Base-by-base conservation (phyloP, 2,797 vertebrate genomes). In the Eulemur mongoz region DNA sequence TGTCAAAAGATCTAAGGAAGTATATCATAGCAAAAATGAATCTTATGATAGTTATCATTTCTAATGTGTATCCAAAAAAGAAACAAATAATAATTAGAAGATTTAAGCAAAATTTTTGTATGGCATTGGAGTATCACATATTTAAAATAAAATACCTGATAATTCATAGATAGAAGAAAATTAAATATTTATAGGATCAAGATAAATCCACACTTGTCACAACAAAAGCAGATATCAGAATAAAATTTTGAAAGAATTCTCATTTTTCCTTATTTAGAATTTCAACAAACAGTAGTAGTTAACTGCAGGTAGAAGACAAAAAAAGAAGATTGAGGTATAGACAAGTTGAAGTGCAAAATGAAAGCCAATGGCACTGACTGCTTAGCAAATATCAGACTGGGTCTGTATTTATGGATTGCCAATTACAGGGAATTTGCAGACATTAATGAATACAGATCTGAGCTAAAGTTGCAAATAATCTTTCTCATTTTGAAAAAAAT, bases 151-250 rank as follows among this genome's bases (percentile, higher is more conserved):
- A 80, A 23, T 2, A 27, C 15, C 27, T 59, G 43, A 79, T 54
- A 88, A 91, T 52, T 57, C 69, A 67, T 54, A 12, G 73, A 40
- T 14, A 94, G 59, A 38, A 83, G 35, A 32, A 96, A 95, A 80
- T 65, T 10, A 25, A 73, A 50, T 52, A 25, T 18, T 84, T 38
- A 1, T 54, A n/a, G 54, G 18, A 67, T 85, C 48, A 67, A 89
- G 50, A 86, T 89, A 93, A 97, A 95, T 61, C 15, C 25, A 83
- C 14, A 23, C n/a, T 95, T 75, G 30, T 89, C 73, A 80, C 14
- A 97, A 45, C 9, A 79, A 96, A 82, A 89, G n/a, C 57, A 84
- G 25, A 40, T 72, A 79, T 43, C 50, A 70, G 43, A 81, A 93
- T 59, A 86, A 84, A 78, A 50, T 43, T 9, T 85, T 91, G 73